Conservation (phyloP, 92 coral and sea anemone genomes). For the Porites rus region DNA sequence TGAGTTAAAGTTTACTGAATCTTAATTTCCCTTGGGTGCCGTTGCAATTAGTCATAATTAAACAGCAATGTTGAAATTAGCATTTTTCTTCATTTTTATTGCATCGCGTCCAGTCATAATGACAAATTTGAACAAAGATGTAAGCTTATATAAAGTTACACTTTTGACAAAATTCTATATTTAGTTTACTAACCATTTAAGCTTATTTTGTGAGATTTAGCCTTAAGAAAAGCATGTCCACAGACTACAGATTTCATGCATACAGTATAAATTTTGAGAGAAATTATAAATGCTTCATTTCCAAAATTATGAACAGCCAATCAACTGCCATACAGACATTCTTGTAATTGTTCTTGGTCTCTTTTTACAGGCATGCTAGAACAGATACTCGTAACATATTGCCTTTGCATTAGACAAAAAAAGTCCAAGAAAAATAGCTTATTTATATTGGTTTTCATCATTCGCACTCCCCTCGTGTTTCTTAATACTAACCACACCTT, state of each 20-base stretch:
- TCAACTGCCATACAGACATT: background rate
- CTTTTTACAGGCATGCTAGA: background rate
- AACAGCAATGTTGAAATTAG: background rate
- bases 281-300: too few species aligned
- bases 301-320: background rate
- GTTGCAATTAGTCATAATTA: background rate
- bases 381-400: too few species aligned
- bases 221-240: background rate
- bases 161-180: background rate
- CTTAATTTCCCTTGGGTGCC: constrained; percentile 11
- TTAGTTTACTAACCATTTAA: background rate
- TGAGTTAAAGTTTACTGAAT: background rate
- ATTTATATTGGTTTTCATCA: background rate
- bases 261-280: background rate
- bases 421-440: background rate
- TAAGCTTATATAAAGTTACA: background rate
- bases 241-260: background rate
- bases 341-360: background rate
- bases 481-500: background rate
- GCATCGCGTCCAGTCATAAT: background rate
- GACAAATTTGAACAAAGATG: background rate
- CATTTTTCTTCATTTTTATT: background rate
- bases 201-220: background rate
- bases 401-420: background rate
- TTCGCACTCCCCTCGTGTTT: background rate